Percentiles rank a stretch among this genome's conserved stretches.
These are phyloP conservation scores for Hormaphis cornu DNA, from an alignment of 1,140 invertebrate genomes.

Conservation along the genomic window DNA sequence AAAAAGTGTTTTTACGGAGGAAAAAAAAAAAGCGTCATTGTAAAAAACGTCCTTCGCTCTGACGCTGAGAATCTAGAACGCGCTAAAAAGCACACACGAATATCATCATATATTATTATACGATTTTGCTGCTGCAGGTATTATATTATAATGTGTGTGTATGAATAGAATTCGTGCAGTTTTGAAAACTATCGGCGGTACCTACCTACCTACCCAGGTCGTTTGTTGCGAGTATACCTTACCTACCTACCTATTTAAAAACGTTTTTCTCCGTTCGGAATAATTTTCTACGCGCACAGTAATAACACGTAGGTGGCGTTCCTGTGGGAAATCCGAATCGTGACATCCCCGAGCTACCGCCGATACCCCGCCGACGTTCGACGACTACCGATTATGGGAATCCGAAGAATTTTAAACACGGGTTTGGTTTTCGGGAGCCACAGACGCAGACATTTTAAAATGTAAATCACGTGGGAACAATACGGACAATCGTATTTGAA, in stretches of 20 bases:
- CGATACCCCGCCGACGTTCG: background rate
- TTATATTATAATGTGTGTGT: background rate
- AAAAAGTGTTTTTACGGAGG: too few species aligned
- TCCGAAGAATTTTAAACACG: slow-evolving; percentile 10
- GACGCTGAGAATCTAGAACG: too few species aligned
- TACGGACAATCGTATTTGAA: slow-evolving; percentile 16
- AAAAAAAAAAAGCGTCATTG: too few species aligned
- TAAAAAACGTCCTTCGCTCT: too few species aligned
- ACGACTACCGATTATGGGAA: slow-evolving; percentile 24
- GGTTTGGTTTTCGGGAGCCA: background rate
- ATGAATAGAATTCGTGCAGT: background rate
- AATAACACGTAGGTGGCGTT: background rate
- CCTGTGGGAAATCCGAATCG: slow-evolving; percentile 22
- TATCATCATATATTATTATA: too few species aligned
- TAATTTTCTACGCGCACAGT: too few species aligned
- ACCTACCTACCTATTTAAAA: too few species aligned
- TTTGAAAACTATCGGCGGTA: background rate
- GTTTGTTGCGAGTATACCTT: too few species aligned
- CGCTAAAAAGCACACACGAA: too few species aligned
- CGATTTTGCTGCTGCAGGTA: too few species aligned
- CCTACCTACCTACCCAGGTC: too few species aligned
- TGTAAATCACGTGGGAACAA: slow-evolving; percentile 19
- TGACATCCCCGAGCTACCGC: slow-evolving; percentile 23
- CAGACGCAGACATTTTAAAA: background rate
- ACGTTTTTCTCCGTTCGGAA: background rate